These are phyloP conservation scores for Natator depressus DNA, from an alignment of 2,113 vertebrate genomes.

Conservation along the genomic window DNA sequence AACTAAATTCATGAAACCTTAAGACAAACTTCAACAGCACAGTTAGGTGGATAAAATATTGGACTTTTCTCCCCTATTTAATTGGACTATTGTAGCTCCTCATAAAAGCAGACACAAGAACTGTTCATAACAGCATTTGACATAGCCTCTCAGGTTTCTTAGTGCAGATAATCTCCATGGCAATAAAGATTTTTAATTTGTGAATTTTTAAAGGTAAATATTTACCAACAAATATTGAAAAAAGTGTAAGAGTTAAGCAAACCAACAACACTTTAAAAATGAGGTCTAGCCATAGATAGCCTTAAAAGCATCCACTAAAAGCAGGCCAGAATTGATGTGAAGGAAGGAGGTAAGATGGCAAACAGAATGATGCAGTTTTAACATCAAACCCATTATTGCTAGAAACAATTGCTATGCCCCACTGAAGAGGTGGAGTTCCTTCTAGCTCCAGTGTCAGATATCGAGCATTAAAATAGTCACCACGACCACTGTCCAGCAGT, in stretches of 20 bases:
- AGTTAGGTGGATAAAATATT: not conserved
- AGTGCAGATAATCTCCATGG: not conserved
- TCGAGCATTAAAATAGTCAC: not conserved
- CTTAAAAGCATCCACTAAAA: not conserved
- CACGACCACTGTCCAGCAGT: not conserved
- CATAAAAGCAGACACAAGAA: not conserved
- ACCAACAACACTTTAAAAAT: not conserved
- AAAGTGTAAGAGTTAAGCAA: too few species aligned
- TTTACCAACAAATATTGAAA: not conserved
- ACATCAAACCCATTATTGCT: not conserved
- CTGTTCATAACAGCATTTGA: not conserved
- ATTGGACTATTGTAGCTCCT: not conserved
- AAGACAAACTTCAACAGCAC: not conserved
- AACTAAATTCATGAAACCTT: not conserved
- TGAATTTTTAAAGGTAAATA: not conserved
- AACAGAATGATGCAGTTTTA: not conserved
- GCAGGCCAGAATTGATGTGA: not conserved
- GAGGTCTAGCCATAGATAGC: not conserved
- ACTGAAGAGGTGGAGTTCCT: not conserved
- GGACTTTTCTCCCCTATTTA: not conserved
- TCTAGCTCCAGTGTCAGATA: not conserved
- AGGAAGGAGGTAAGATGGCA: not conserved
- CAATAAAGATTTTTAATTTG: not conserved
- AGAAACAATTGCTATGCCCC: not conserved
- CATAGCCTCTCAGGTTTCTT: not conserved